phyloP scores from a whole-genome alignment of 2,888 invertebrate species.

The Lapara coniferarum region DNA sequence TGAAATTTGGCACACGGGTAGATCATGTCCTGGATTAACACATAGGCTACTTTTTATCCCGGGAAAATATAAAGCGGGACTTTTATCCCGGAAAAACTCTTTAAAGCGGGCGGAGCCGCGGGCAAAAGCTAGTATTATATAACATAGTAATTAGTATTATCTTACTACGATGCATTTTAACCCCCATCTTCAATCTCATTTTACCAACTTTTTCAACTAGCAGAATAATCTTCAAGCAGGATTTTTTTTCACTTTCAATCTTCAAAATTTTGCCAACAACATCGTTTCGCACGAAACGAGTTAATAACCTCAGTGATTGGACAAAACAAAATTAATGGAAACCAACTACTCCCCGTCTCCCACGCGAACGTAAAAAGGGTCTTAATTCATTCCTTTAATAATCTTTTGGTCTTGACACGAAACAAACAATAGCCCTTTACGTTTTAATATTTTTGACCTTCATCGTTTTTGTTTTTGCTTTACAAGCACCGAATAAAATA shows the following conservation, averaged over 20 bases:
- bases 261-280: neutral
- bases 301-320: constrained; percentile 13
- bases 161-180: too few relatives aligned
- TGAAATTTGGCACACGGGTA: too few relatives aligned
- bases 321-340: constrained; percentile 22
- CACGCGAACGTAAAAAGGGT: constrained; percentile 20
- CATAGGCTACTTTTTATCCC: too few relatives aligned
- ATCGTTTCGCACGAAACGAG: neutral
- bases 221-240: neutral
- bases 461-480: constrained; percentile 31
- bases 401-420: constrained; percentile 21
- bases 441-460: constrained; percentile 24
- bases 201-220: too few relatives aligned
- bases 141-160: too few relatives aligned
- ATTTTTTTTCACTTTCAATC: too few relatives aligned
- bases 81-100: too few relatives aligned
- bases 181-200: too few relatives aligned
- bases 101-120: too few relatives aligned
- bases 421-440: constrained; percentile 25
- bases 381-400: constrained; percentile 26
- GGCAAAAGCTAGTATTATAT: too few relatives aligned
- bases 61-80: too few relatives aligned
- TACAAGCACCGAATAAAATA: neutral
- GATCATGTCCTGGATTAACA: too few relatives aligned
- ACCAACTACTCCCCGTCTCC: neutral